Evolutionary conservation across 2,888 invertebrate species (phyloP), one percentile per base, ranked within the genome.

Genomic region (Eurytoma californica): DNA sequence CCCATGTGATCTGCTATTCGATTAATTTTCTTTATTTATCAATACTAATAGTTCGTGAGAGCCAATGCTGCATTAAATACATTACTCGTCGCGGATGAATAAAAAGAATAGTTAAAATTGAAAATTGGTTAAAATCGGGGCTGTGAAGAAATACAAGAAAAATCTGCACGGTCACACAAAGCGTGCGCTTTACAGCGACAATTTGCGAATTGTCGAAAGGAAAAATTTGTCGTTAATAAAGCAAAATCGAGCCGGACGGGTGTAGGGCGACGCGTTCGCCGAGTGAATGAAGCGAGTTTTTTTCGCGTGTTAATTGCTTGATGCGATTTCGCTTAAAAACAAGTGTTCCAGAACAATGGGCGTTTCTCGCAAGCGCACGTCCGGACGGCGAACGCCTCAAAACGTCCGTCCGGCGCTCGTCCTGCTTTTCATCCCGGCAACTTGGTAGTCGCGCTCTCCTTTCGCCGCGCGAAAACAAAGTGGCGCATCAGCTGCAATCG

Each of bases 281-380:
- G 49, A 28, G 55, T 47, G 63, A 76, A 76, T 69, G 63, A 63
- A 65, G 49, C 30, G 61, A 12, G 13, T 49, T 20, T 61, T 65
- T 51, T 20, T 9, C 55, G 16, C 60, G 63, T 60, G 55, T 70
- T 77, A 79, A 75, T 75, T 72, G 70, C 72, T 79, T 66, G 61
- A 79, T 67, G 63, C 76, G 72, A 80, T 80, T 80, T 67, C 20
- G 68, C 69, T 58, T 63, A 51, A 77, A 79, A 80, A 77, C 77
- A 73, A 77, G 76, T 49, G 76, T 73, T 63, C 68, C 63, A 77
- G 77, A 80, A 80, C 69, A 80, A 80, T 72, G 68, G 28, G 0
- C 24, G 55, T n/a, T 66, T 65, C 30, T 57, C 51, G 51, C 65
- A 20, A 39, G 39, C 39, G 39, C 39, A 39, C 39, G 39, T 39